phyloP scores from a whole-genome alignment of 2,797 vertebrate species.

The Synanceia verrucosa region DNA sequence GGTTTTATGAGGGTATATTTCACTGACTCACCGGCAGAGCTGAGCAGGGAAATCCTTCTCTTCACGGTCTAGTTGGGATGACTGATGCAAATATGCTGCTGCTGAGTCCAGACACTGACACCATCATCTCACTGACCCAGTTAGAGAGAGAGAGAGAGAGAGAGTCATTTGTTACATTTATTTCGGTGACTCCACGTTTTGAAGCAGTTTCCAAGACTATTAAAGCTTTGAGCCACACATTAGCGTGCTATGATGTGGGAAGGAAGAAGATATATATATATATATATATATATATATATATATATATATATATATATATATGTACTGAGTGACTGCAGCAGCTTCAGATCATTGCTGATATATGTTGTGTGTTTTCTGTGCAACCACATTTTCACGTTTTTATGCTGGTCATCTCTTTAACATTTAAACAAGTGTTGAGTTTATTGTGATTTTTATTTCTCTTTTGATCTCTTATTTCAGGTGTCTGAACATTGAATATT shows the following conservation, averaged over 20 bases:
- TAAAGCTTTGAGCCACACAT: slow-evolving; percentile 29
- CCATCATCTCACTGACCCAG: slow-evolving; percentile 78
- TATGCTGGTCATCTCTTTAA: background rate
- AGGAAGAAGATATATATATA: slow-evolving; percentile 23
- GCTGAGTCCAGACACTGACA: slow-evolving; percentile 80
- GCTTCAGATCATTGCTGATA: slow-evolving; percentile 30
- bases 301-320: slow-evolving; percentile 29
- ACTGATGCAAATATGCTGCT: slow-evolving; percentile 82
- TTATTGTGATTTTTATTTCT: background rate
- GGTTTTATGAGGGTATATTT: slow-evolving; percentile 74
- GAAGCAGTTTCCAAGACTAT: slow-evolving; percentile 36
- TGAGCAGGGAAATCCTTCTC: slow-evolving; percentile 80
- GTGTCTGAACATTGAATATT: background rate
- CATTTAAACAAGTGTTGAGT: background rate
- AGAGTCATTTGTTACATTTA: slow-evolving; percentile 57
- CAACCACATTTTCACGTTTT: slow-evolving; percentile 16
- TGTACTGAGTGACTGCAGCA: slow-evolving; percentile 8
- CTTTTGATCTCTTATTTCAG: background rate
- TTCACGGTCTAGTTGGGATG: slow-evolving; percentile 82
- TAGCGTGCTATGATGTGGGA: slow-evolving; percentile 32
- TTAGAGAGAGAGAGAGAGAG: slow-evolving; percentile 41
- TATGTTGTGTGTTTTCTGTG: slow-evolving; percentile 16
- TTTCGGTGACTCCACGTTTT: slow-evolving; percentile 56
- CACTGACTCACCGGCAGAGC: slow-evolving; percentile 79
- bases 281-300: slow-evolving; percentile 13